Conservation (phyloP, 2,888 invertebrate species). For the Fissipunctia ypsillon region DNA sequence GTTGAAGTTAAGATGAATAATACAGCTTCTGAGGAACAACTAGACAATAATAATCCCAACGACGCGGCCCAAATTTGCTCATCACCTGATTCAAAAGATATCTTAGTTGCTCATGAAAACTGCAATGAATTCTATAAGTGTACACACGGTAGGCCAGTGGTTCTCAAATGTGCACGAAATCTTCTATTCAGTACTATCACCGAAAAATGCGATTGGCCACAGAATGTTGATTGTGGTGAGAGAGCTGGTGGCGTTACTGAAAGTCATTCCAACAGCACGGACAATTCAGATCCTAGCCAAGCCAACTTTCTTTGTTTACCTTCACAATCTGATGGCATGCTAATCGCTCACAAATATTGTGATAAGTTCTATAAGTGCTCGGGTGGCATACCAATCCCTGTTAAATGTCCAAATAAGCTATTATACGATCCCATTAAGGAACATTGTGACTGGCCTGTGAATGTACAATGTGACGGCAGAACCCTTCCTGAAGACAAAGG, state of each 20-base stretch:
- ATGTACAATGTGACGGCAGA: slow-evolving; percentile 68
- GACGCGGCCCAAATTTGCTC: slow-evolving; percentile 70
- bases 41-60: slow-evolving; percentile 65
- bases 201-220: slow-evolving; percentile 72
- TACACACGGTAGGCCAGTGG: slow-evolving; percentile 65
- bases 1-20: neutral
- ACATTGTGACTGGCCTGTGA: slow-evolving; percentile 65
- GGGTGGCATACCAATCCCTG: slow-evolving; percentile 59
- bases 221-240: slow-evolving; percentile 72
- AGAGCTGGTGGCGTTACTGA: slow-evolving; percentile 56
- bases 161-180: slow-evolving; percentile 57
- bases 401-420: slow-evolving; percentile 57
- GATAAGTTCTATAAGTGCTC: slow-evolving; percentile 69
- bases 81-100: slow-evolving; percentile 63
- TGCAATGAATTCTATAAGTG: slow-evolving; percentile 76
- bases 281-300: slow-evolving; percentile 23
- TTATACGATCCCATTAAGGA: slow-evolving; percentile 64
- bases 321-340: slow-evolving; percentile 55
- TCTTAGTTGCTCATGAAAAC: slow-evolving; percentile 71
- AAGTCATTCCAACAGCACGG: neutral
- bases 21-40: slow-evolving; percentile 12
- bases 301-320: slow-evolving; percentile 63
- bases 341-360: slow-evolving; percentile 71
- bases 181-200: slow-evolving; percentile 68
- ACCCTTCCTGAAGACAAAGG: slow-evolving; percentile 27